These are phyloP conservation scores for Paracanthobrama guichenoti DNA, from an alignment of 2,113 vertebrate species.

Conservation along the genomic window DNA sequence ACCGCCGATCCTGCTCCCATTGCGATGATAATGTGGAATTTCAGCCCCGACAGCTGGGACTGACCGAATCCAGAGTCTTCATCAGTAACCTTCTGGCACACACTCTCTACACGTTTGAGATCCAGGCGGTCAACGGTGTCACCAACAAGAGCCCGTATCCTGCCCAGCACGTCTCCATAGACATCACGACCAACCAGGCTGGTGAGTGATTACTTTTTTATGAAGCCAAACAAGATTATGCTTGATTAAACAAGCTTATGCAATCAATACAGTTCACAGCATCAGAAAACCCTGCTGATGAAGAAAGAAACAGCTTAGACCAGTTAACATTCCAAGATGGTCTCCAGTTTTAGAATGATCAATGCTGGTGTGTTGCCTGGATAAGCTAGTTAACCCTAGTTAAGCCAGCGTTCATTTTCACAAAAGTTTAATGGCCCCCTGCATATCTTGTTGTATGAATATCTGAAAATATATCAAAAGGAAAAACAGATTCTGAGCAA, in stretches of 20 bases:
- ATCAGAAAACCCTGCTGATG: background rate
- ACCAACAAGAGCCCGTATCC: conserved; percentile 95
- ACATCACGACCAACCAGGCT: conserved; percentile 98
- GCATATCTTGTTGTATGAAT: no score
- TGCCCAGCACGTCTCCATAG: conserved; percentile 91
- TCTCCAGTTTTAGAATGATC: background rate
- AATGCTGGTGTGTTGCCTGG: background rate
- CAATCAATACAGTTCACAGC: background rate
- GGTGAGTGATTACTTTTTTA: conserved; percentile 72
- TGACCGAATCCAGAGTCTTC: conserved; percentile 89
- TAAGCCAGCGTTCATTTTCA: no score
- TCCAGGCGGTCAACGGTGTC: conserved; percentile 95
- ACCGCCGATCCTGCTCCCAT: conserved; percentile 89
- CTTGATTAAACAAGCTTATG: background rate
- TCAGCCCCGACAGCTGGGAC: conserved; percentile 88
- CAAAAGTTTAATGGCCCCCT: no score
- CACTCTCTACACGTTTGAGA: conserved; percentile 94
- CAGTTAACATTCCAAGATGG: background rate
- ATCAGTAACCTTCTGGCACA: conserved; percentile 97
- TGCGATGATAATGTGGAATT: conserved; percentile 98
- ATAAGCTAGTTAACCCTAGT: no score
- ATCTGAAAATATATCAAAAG: no score
- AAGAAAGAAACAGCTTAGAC: background rate
- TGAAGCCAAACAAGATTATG: background rate
- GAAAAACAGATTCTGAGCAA: no score